Base-by-base conservation (phyloP, 2,888 invertebrate species). In the Trissoscelio sp. region DNA sequence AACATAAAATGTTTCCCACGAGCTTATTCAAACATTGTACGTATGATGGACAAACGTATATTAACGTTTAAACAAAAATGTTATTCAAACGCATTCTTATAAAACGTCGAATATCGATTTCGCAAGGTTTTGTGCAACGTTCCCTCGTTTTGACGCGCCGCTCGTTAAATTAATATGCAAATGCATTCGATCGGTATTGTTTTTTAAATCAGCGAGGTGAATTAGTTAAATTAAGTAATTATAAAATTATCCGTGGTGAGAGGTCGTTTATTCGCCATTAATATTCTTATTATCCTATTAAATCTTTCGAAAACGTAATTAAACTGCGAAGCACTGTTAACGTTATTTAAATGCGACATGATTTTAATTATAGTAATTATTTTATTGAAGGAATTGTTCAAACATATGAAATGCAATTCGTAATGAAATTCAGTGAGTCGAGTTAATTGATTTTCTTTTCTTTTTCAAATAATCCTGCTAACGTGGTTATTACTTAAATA, bases 401-500 rank as follows among this genome's bases (percentile, higher is more conserved):
- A 57, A 66, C 46, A 22, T 28, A 55, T 18, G 53, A 37, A 20
- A 46, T 11, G 48, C 22, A 16, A 34, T 62, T 55, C 4, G 34
- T 14, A 18, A 48, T 11, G 16, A 73, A 73, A 51, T 55, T 24
- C 22, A 22, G 9, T 22, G 11, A 64, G 9, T 11, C 4, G 16
- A 22, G 39, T 66, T 74, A 74, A 74, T 74, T 66, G 64, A 55
- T 74, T 64, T 53, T 62, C 53, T 55, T 64, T 46, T 20, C 44
- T 20, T 62, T 28, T 72, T n/a, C 44, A 7, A 22, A 58, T 16
- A 48, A 11, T 60, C 22, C 42, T 18, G 24, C 12, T 34, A 55
- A 46, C 12, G 64, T 20, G 55, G 64, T 74, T 64, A 74, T 74
- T 64, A 64, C 64, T 62, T 74, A 74, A 55, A 24, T 11, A 66